Evolutionary conservation across 2,113 vertebrate species (phyloP).

Genomic region (Hiodon alosoides): DNA sequence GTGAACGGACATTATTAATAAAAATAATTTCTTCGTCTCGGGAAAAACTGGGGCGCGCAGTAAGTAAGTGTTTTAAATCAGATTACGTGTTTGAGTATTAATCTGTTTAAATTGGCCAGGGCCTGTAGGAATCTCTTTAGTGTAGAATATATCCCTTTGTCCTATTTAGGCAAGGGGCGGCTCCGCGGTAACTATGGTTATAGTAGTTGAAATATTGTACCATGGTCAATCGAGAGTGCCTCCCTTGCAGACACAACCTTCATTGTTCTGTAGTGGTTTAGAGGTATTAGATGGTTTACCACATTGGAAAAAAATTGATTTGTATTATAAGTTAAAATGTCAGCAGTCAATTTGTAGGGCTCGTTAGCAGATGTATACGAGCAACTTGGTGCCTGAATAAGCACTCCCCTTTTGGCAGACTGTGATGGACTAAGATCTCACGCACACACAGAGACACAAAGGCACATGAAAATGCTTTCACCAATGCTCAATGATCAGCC

Average conservation of each 20-base stretch:
- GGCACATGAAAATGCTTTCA: not conserved
- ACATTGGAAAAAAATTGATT: not conserved
- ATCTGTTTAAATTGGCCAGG: constrained; percentile 31
- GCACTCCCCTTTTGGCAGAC: constrained; percentile 6
- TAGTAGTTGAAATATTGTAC: not conserved
- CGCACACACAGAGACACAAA: constrained; percentile 4
- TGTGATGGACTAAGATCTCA: not conserved
- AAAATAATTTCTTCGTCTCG: not conserved
- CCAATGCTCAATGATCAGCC: too few species aligned
- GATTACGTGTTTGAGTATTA: constrained; percentile 25
- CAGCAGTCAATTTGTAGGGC: not conserved
- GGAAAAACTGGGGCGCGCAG: constrained; percentile 5
- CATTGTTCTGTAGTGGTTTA: too few species aligned
- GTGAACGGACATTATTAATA: constrained; percentile 31
- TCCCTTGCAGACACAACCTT: not conserved
- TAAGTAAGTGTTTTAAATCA: constrained; percentile 32
- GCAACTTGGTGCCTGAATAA: not conserved
- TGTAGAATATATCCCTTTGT: constrained; percentile 16
- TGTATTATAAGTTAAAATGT: not conserved
- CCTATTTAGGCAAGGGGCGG: not conserved
- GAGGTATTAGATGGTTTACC: not conserved
- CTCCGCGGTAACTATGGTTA: not conserved
- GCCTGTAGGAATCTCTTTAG: constrained; percentile 28
- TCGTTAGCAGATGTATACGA: not conserved
- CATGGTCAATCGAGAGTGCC: not conserved